phyloP scores from a whole-genome alignment of 2,888 invertebrate species.

The Rhamnusium bicolor region DNA sequence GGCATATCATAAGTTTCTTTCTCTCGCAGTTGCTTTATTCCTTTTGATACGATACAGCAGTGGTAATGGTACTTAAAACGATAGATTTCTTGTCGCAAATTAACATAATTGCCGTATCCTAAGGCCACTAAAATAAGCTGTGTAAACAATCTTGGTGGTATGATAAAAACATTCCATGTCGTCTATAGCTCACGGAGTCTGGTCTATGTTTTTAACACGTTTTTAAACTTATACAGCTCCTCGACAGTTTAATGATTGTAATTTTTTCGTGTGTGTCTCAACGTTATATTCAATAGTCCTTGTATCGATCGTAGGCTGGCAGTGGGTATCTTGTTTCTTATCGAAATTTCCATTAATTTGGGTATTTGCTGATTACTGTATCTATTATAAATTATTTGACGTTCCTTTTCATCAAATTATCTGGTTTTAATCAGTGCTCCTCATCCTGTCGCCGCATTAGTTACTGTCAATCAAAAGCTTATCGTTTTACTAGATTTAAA shows the following conservation, averaged over 20 bases:
- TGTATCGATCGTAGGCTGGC: neutral
- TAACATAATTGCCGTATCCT: slow-evolving; percentile 25
- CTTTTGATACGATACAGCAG: neutral
- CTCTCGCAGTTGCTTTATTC: neutral
- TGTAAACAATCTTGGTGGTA: slow-evolving; percentile 6
- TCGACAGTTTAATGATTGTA: neutral
- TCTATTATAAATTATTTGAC: neutral
- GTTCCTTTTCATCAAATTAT: neutral
- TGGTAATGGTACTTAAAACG: neutral
- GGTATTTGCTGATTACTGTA: neutral
- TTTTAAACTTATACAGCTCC: neutral
- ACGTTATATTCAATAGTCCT: neutral
- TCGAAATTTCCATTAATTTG: neutral
- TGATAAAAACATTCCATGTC: slow-evolving; percentile 16
- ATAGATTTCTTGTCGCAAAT: slow-evolving; percentile 26
- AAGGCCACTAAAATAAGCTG: slow-evolving; percentile 20
- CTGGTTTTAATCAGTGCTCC: neutral
- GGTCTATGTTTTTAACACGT: slow-evolving; percentile 1
- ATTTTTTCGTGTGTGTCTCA: neutral
- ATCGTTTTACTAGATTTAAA: neutral
- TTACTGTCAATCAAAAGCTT: slow-evolving; percentile 1
- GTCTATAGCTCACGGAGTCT: slow-evolving; percentile 14
- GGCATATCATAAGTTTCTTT: neutral
- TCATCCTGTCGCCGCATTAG: neutral
- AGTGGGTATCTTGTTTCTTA: neutral